A percentile compares a stretch with the other conserved stretches of the same genome.
Conservation (phyloP, 2,888 invertebrate species). For the Zele albiditarsus region DNA sequence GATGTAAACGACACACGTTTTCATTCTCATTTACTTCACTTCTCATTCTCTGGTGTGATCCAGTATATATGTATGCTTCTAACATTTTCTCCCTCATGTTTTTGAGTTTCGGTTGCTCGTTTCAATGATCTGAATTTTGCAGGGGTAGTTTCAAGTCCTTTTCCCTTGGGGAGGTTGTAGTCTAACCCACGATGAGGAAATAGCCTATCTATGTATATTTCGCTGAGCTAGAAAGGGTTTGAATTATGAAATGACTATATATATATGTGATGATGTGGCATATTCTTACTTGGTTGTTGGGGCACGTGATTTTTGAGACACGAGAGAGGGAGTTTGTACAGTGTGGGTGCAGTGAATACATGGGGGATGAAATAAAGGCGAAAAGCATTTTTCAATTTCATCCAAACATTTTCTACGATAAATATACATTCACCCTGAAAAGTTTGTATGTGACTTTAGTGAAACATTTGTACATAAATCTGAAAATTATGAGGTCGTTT, state of each 20-base stretch:
- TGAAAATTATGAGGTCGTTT: slow-evolving; percentile 68
- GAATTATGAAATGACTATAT: slow-evolving; percentile 62
- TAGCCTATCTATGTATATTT: slow-evolving; percentile 51
- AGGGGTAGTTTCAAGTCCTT: slow-evolving; percentile 26
- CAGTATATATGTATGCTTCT: background rate
- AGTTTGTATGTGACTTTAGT: slow-evolving; percentile 46
- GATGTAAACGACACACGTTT: slow-evolving; percentile 30
- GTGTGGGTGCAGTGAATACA: slow-evolving; percentile 48
- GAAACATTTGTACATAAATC: slow-evolving; percentile 72
- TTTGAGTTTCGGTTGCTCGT: slow-evolving; percentile 30
- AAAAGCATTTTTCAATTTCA: slow-evolving; percentile 71
- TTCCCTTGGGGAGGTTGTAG: background rate
- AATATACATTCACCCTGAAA: slow-evolving; percentile 59
- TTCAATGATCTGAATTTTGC: slow-evolving; percentile 39
- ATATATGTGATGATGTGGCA: slow-evolving; percentile 15
- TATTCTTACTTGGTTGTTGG: background rate
- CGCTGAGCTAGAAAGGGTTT: slow-evolving; percentile 64
- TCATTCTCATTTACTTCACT: slow-evolving; percentile 22
- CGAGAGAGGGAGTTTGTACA: slow-evolving; percentile 43
- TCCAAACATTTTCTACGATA: slow-evolving; percentile 65
- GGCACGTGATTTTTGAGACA: slow-evolving; percentile 30
- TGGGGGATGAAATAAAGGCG: slow-evolving; percentile 34
- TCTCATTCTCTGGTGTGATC: slow-evolving; percentile 4
- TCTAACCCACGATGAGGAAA: slow-evolving; percentile 42
- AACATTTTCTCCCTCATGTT: slow-evolving; percentile 3